A percentile compares a stretch with the other conserved stretches of the same genome.
Evolutionary conservation across 2,113 vertebrate species (phyloP).

Genomic region (Euleptes europaea): DNA sequence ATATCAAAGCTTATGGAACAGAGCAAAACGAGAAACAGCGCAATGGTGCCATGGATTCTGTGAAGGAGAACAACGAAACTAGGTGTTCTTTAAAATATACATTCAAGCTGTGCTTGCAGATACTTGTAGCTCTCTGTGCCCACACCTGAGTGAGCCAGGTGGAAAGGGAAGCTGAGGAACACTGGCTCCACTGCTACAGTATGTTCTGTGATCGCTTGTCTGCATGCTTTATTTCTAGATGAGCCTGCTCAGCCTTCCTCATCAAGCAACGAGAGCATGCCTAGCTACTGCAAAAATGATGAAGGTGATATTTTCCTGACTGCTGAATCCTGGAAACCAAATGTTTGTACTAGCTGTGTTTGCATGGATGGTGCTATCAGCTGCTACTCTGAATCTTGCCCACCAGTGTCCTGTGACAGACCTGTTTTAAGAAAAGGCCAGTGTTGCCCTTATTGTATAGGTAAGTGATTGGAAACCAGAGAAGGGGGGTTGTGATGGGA

Average conservation of each 20-base stretch:
- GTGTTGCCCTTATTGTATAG: conserved; percentile 91
- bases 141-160: neutral
- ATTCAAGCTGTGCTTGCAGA: neutral
- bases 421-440: conserved; percentile 90
- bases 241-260: conserved; percentile 77
- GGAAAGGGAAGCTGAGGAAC: neutral
- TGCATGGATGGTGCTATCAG: conserved; percentile 85
- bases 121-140: neutral
- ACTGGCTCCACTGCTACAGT: neutral
- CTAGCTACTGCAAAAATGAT: conserved; percentile 84
- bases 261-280: conserved; percentile 83
- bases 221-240: conserved; percentile 74
- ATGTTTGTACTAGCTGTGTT: conserved; percentile 88
- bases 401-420: conserved; percentile 81
- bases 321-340: conserved; percentile 91
- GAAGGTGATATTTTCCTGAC: conserved; percentile 90
- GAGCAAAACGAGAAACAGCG: neutral
- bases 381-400: conserved; percentile 89
- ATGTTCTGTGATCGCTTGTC: neutral
- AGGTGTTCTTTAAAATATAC: neutral
- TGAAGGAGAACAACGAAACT: neutral
- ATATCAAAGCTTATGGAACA: neutral
- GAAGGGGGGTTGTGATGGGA: neutral
- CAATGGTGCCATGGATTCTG: neutral
- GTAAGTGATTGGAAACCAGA: conserved; percentile 68